These are phyloP conservation scores for Parapristionchus giblindavisi DNA, from an alignment of 2,888 invertebrate species.

Conservation along the genomic window DNA sequence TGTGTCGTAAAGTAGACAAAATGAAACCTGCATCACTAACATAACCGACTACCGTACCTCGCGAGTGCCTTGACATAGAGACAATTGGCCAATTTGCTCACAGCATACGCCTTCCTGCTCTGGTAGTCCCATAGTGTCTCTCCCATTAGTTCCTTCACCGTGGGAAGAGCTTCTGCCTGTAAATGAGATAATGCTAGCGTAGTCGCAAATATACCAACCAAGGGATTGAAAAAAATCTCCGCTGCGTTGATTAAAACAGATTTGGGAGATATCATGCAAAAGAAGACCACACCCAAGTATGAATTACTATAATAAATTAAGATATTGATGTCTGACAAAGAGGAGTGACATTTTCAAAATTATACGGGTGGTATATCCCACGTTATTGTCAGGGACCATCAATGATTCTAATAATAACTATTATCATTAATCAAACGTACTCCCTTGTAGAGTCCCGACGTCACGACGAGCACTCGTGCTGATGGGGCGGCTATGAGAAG, in stretches of 20 bases:
- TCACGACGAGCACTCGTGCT: slow-evolving; percentile 71
- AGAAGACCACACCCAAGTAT: not conserved
- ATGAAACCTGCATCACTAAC: too few relatives aligned
- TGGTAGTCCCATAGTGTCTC: slow-evolving; percentile 54
- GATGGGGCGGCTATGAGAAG: slow-evolving; percentile 76
- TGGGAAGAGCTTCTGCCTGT: slow-evolving; percentile 34
- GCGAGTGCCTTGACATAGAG: slow-evolving; percentile 57
- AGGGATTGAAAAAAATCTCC: slow-evolving; percentile 18
- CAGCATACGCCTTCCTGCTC: slow-evolving; percentile 64
- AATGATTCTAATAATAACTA: too few relatives aligned
- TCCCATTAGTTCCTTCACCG: slow-evolving; percentile 48
- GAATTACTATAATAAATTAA: not conserved
- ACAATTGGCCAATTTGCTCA: slow-evolving; percentile 69
- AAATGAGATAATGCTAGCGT: too few relatives aligned
- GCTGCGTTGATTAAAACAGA: not conserved
- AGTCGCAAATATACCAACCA: not conserved
- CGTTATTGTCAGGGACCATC: too few relatives aligned
- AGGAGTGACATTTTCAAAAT: too few relatives aligned
- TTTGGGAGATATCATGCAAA: not conserved
- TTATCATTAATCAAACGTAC: slow-evolving; percentile 43
- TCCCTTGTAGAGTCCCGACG: slow-evolving; percentile 68
- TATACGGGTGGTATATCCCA: too few relatives aligned
- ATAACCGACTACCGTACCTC: slow-evolving; percentile 16
- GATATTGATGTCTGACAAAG: too few relatives aligned
- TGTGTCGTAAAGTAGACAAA: too few relatives aligned